These are phyloP conservation scores for Drosophila asahinai DNA, from an alignment of 1,140 invertebrate species.

Conservation along the genomic window DNA sequence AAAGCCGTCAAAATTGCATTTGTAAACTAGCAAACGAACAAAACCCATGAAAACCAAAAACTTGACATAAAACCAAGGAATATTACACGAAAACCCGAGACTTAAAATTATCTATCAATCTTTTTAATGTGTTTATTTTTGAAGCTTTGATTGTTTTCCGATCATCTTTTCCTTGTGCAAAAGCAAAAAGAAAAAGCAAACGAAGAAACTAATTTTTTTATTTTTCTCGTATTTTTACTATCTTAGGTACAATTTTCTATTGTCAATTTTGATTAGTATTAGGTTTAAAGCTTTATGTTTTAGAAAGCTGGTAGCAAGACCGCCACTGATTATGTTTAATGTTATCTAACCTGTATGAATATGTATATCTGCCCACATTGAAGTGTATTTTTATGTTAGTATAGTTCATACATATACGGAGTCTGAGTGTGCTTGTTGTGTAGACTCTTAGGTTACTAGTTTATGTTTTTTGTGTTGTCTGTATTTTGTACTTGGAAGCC, in stretches of 20 bases:
- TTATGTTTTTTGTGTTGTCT: constrained; percentile 78
- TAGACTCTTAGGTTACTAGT: constrained; percentile 65
- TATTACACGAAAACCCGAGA: constrained; percentile 22
- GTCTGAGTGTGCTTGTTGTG: constrained; percentile 40
- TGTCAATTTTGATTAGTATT: constrained; percentile 70
- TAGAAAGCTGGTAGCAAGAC: constrained; percentile 56
- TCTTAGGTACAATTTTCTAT: constrained; percentile 66
- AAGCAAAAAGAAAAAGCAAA: constrained; percentile 36
- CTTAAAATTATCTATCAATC: constrained; percentile 21
- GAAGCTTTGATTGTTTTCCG: constrained; percentile 42
- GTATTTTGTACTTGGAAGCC: constrained; percentile 48
- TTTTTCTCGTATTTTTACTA: constrained; percentile 52
- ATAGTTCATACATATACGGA: constrained; percentile 17
- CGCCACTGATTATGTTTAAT: constrained; percentile 66
- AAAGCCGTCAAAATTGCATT: constrained; percentile 79
- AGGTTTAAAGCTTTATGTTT: constrained; percentile 79
- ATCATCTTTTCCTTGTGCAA: constrained; percentile 43
- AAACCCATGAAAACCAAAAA: constrained; percentile 33
- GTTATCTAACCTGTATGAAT: constrained; percentile 57
- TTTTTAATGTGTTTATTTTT: constrained; percentile 39
- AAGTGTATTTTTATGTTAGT: constrained; percentile 53
- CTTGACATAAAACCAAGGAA: constrained; percentile 14
- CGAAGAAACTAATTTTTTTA: constrained; percentile 49
- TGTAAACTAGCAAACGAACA: constrained; percentile 64
- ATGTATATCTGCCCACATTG: constrained; percentile 50